Percentiles rank a stretch among this genome's conserved stretches.
Evolutionary conservation across 2,113 vertebrate genomes (phyloP).

Genomic region (Shinisaurus crocodilurus): DNA sequence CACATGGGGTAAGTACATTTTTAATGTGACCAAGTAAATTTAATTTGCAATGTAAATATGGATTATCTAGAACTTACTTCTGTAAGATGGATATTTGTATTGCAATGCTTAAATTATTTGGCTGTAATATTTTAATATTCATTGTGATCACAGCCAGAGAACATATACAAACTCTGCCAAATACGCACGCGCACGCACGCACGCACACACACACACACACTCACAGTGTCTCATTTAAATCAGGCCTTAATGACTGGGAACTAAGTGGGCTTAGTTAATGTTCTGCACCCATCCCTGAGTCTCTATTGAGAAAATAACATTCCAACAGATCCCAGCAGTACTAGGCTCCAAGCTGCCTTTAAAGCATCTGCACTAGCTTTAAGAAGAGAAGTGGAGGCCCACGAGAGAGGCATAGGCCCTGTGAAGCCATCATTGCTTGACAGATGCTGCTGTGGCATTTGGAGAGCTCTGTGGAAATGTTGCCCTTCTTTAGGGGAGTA

Average conservation of each 20-base stretch:
- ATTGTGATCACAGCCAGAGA: too few relatives aligned
- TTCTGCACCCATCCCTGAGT: too few relatives aligned
- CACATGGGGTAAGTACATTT: not conserved
- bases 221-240: not conserved
- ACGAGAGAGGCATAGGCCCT: fast-evolving
- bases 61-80: not conserved
- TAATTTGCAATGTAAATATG: not conserved
- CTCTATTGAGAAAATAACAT: not conserved
- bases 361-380: not conserved
- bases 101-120: not conserved
- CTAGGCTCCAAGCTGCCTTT: not conserved
- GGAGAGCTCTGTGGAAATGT: constrained; percentile 23
- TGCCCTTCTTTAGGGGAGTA: not conserved
- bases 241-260: not conserved
- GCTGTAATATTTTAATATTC: not conserved
- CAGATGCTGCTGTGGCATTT: not conserved
- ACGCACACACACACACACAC: not conserved
- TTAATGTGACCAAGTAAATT: not conserved
- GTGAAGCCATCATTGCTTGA: not conserved
- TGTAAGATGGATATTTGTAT: not conserved
- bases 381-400: not conserved
- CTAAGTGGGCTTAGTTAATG: too few relatives aligned
- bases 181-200: too few relatives aligned
- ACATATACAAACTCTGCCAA: too few relatives aligned
- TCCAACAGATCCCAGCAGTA: not conserved